phyloP scores from a whole-genome alignment of 2,888 invertebrate species.

The Panopea generosa region DNA sequence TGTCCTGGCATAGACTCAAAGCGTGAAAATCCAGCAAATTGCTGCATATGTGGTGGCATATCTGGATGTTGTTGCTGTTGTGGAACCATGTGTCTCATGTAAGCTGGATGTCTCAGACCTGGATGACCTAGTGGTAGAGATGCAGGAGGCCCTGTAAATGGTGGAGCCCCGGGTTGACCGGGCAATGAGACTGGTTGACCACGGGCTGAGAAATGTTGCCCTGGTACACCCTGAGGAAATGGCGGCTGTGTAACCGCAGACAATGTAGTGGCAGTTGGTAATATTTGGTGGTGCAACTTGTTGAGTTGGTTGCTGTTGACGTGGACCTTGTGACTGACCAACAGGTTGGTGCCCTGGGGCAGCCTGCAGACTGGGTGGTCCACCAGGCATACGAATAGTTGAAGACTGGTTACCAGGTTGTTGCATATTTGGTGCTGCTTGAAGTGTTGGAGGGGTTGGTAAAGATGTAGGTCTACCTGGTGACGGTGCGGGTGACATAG shows the following conservation, averaged over 20 bases:
- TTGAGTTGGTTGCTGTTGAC: background rate
- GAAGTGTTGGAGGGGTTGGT: slow-evolving; percentile 7
- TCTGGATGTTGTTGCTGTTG: slow-evolving; percentile 29
- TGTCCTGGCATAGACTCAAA: slow-evolving; percentile 39
- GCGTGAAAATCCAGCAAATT: slow-evolving; percentile 29
- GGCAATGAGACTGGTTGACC: background rate
- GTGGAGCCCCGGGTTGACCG: background rate
- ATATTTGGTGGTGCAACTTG: background rate
- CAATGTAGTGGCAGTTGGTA: background rate
- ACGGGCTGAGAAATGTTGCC: background rate
- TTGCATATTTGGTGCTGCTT: slow-evolving; percentile 7
- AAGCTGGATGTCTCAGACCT: slow-evolving; percentile 9
- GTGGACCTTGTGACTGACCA: slow-evolving; percentile 6
- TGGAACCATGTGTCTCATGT: slow-evolving; percentile 39
- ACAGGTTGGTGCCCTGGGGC: background rate
- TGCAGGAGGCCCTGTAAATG: slow-evolving; percentile 2
- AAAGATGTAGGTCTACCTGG: slow-evolving; percentile 13
- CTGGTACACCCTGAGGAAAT: background rate
- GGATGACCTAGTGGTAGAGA: slow-evolving; percentile 17
- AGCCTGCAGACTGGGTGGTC: slow-evolving; percentile 1
- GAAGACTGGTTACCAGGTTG: background rate
- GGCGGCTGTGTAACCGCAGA: background rate
- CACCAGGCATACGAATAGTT: background rate
- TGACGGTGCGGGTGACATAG: slow-evolving; percentile 13
- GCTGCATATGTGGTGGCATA: slow-evolving; percentile 20